These are phyloP conservation scores for Alfaro cultratus DNA, from an alignment of 2,797 vertebrate species.

Conservation along the genomic window DNA sequence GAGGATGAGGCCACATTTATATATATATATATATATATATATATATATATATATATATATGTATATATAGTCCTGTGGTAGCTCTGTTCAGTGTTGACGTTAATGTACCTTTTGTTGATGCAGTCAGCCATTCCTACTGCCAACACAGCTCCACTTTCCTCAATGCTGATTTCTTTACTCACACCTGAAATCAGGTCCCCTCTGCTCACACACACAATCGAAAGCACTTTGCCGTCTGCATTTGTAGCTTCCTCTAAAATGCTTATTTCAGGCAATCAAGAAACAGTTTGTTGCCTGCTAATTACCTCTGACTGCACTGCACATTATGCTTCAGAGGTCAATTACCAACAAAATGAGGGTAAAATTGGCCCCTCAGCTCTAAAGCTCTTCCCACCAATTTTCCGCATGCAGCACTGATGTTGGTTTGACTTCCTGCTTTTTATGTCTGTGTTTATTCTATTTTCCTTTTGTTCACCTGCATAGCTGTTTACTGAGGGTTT, in stretches of 20 bases:
- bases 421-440: constrained; percentile 81
- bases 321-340: constrained; percentile 95
- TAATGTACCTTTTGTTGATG: constrained; percentile 80
- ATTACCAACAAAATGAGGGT: constrained; percentile 93
- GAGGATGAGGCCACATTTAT: constrained; percentile 60
- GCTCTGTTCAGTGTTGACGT: constrained; percentile 71
- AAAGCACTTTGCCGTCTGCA: constrained; percentile 89
- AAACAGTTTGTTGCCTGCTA: constrained; percentile 92
- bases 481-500: constrained; percentile 91
- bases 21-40: no score
- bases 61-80: constrained; percentile 65
- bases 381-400: constrained; percentile 92
- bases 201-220: constrained; percentile 94
- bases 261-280: constrained; percentile 96
- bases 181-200: constrained; percentile 85
- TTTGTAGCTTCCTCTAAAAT: constrained; percentile 90
- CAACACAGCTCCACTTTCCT: constrained; percentile 51
- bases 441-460: constrained; percentile 78
- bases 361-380: constrained; percentile 86
- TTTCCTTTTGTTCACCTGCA: constrained; percentile 77
- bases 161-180: constrained; percentile 68
- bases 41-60: no score
- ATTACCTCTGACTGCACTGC: constrained; percentile 95
- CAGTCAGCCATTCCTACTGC: constrained; percentile 53
- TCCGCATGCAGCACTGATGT: constrained; percentile 86